Evolutionary conservation across 2,888 invertebrate genomes (phyloP).

Genomic region (Tryphoninae sp.): DNA sequence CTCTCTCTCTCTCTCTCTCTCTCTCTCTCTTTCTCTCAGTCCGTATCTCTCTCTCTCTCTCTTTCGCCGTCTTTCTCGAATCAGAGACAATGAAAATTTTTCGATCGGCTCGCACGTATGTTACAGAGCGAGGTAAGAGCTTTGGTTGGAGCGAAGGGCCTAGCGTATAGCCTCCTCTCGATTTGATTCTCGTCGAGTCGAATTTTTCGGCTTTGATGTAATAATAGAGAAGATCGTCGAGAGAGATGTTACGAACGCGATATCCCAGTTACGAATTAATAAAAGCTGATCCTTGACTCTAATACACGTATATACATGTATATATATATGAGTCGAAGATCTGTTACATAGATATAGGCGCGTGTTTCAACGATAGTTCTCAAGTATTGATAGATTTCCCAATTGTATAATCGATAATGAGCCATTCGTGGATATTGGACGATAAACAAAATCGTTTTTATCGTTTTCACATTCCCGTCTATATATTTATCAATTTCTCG

Average conservation of each 20-base stretch:
- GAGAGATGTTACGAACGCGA: background rate
- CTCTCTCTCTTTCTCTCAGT: too few species aligned
- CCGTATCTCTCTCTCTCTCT: too few species aligned
- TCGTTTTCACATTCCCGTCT: background rate
- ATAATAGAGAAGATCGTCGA: slow-evolving; percentile 4
- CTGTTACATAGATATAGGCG: background rate
- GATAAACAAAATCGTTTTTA: background rate
- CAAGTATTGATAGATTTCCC: background rate
- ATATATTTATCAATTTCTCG: background rate
- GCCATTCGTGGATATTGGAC: background rate
- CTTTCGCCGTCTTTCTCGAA: too few species aligned
- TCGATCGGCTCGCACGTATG: background rate
- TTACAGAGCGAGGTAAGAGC: background rate
- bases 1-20: too few species aligned
- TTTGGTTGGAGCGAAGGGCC: background rate
- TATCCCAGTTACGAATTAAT: slow-evolving; percentile 1
- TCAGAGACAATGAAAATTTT: background rate
- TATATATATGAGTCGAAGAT: background rate
- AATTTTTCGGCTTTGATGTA: slow-evolving; percentile 11
- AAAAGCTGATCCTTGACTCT: background rate
- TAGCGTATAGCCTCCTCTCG: background rate
- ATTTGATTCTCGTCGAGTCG: background rate
- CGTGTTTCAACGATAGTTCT: background rate
- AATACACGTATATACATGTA: background rate
- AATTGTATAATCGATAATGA: background rate